Evolutionary conservation across 2,797 vertebrate species (phyloP).

Genomic region (Nyctibius grandis): DNA sequence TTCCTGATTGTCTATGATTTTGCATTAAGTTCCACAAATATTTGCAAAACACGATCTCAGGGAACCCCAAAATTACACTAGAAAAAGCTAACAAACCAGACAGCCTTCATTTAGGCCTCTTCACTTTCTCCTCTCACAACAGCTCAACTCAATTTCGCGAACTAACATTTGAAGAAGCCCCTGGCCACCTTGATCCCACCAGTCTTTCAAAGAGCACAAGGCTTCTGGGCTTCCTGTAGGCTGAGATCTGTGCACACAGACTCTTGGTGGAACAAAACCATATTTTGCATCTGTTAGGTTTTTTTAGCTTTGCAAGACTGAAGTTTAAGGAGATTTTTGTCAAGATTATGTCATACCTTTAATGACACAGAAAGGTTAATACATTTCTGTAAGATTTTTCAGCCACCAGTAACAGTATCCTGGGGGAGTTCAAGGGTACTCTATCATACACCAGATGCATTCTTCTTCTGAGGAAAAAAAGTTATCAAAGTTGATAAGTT

Average conservation of each 20-base stretch:
- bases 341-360: background rate
- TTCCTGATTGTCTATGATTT: background rate
- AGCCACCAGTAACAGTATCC: background rate
- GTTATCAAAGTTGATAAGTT: background rate
- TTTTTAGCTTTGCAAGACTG: background rate
- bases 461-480: background rate
- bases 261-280: background rate
- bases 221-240: background rate
- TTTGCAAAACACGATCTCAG: background rate
- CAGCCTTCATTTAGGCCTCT: background rate
- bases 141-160: background rate
- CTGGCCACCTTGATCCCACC: fast-evolving
- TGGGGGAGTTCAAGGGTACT: background rate
- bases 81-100: background rate
- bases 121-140: background rate
- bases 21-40: background rate
- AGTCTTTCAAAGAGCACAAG: background rate
- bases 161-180: background rate
- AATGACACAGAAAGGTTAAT: background rate
- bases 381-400: background rate
- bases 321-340: background rate
- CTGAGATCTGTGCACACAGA: background rate
- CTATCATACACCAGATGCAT: background rate
- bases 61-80: background rate
- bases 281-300: fast-evolving